Percentiles rank a stretch among this genome's conserved stretches.
Evolutionary conservation across 2,888 invertebrate species (phyloP).

Genomic region (Sthenelais limicola): DNA sequence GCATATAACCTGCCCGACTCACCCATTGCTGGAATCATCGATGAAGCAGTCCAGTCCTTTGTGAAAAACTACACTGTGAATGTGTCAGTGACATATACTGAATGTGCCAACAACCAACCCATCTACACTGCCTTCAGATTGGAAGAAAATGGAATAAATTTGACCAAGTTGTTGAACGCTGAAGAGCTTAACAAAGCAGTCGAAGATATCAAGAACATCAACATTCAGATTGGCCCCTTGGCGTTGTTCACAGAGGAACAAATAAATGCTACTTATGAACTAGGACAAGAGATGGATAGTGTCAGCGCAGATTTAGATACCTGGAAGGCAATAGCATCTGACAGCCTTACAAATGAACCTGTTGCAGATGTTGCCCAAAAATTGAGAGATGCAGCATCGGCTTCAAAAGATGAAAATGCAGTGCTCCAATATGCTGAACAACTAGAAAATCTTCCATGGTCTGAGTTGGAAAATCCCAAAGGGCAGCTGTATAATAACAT

Average conservation of each 20-base stretch:
- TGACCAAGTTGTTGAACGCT: background rate
- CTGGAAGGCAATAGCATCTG: too few relatives aligned
- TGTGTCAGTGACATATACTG: constrained; percentile 4
- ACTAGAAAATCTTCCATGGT: too few relatives aligned
- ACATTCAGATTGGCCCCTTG: background rate
- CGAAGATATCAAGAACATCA: constrained; percentile 1
- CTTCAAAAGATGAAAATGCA: too few relatives aligned
- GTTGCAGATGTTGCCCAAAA: too few relatives aligned
- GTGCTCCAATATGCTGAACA: too few relatives aligned
- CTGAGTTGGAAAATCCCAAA: too few relatives aligned
- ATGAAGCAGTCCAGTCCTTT: background rate
- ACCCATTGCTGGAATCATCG: background rate
- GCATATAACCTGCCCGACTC: constrained; percentile 16
- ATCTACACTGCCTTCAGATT: background rate
- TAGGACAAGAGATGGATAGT: constrained; percentile 14
- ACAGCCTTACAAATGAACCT: too few relatives aligned
- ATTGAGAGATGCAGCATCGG: too few relatives aligned
- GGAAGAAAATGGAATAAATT: background rate
- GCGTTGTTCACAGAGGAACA: background rate
- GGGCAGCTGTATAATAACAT: too few relatives aligned
- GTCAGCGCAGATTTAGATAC: background rate
- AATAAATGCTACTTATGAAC: background rate
- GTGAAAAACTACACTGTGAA: constrained; percentile 5
- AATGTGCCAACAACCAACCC: constrained; percentile 17
- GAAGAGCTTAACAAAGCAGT: constrained; percentile 8